phyloP scores from a whole-genome alignment of 2,113 vertebrate genomes.

The Paratilapia polleni region DNA sequence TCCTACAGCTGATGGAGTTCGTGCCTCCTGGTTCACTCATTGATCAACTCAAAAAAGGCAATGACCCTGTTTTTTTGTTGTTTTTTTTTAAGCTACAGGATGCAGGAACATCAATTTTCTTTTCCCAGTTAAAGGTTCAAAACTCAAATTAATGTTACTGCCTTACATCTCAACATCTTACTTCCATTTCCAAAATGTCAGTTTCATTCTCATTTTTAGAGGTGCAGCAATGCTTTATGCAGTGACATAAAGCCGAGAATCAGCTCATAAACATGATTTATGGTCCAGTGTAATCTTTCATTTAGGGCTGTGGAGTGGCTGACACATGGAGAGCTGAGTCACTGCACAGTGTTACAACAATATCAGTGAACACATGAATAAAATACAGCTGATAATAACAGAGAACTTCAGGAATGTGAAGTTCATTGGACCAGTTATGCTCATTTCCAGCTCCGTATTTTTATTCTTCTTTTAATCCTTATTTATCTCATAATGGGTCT shows the following conservation, averaged over 20 bases:
- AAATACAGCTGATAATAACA: neutral
- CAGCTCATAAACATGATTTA: conserved; percentile 12
- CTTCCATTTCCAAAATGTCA: neutral
- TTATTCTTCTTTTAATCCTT: too few species aligned
- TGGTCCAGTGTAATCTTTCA: neutral
- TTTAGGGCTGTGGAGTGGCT: neutral
- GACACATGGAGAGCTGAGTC: conserved; percentile 7
- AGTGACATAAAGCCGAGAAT: neutral
- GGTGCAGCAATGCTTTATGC: neutral
- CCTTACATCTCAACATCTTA: rapidly evolving
- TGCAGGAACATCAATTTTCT: neutral
- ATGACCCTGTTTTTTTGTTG: neutral
- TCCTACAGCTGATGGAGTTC: conserved; percentile 21
- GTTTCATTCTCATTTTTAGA: neutral
- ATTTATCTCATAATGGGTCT: too few species aligned
- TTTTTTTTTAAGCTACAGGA: too few species aligned
- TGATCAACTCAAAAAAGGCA: conserved; percentile 10
- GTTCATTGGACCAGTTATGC: neutral
- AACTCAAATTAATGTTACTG: neutral
- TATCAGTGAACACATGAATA: conserved; percentile 10
- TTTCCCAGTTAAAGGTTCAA: neutral
- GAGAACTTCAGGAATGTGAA: neutral
- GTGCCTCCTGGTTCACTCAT: neutral
- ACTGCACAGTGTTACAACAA: neutral
- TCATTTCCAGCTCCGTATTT: too few species aligned